A percentile compares a stretch with the other conserved stretches of the same genome.
Conservation (phyloP, 2,113 vertebrate species). For the Pyxicephalus adspersus region DNA sequence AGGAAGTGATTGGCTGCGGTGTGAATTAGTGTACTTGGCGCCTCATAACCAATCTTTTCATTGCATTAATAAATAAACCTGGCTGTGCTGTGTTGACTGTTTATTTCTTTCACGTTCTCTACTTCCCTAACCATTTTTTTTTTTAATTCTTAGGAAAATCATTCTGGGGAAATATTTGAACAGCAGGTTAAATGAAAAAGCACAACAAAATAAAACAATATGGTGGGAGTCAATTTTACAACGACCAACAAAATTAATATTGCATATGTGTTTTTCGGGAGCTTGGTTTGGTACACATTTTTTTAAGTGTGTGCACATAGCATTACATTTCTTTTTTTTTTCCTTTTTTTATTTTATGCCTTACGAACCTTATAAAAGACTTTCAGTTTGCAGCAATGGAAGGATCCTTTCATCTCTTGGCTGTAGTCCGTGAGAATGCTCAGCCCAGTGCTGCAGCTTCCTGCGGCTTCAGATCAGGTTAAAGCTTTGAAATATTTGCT, state of each 20-base stretch:
- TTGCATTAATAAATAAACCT: background rate
- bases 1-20: too few species aligned
- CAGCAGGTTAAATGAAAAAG: conserved; percentile 28
- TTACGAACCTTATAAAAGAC: conserved; percentile 38
- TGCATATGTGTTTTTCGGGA: conserved; percentile 21
- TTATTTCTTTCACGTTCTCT: background rate
- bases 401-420: conserved; percentile 46
- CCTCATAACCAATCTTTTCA: too few species aligned
- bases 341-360: conserved; percentile 15
- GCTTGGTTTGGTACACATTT: background rate
- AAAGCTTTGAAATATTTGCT: conserved; percentile 56
- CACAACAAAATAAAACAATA: conserved; percentile 25
- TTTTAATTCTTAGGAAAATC: background rate
- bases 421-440: conserved; percentile 46
- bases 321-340: conserved; percentile 24
- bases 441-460: conserved; percentile 45
- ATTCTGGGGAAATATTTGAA: conserved; percentile 38
- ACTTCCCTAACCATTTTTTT: background rate
- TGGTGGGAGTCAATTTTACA: conserved; percentile 14
- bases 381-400: conserved; percentile 48
- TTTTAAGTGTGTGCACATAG: conserved; percentile 29
- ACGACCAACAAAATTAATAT: conserved; percentile 38
- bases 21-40: too few species aligned
- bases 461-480: conserved; percentile 55
- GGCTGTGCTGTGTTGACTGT: background rate